Percentiles rank a stretch among this genome's conserved stretches.
Evolutionary conservation across 1,140 invertebrate genomes (phyloP).

Genomic region (Apis cerana): DNA sequence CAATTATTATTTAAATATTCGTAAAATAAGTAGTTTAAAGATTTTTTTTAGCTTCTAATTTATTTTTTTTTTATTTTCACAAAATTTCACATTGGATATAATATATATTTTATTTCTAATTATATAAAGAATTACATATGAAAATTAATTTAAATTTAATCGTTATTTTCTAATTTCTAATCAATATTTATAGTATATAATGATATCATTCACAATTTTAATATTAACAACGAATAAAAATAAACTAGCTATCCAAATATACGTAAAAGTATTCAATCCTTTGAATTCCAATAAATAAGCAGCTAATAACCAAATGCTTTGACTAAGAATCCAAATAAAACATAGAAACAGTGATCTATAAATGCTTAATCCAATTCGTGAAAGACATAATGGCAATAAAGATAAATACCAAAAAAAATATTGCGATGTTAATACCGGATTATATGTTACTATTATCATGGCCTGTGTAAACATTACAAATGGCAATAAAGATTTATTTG

Average conservation of each 20-base stretch:
- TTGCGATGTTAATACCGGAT: constrained; percentile 98
- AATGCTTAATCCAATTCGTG: constrained; percentile 83
- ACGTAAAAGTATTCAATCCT: constrained; percentile 90
- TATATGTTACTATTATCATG: constrained; percentile 95
- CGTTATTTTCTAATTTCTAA: background rate
- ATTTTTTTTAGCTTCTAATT: background rate
- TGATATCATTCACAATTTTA: constrained; percentile 86
- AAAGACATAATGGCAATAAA: constrained; percentile 90
- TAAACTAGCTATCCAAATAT: constrained; percentile 89
- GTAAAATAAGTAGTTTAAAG: background rate
- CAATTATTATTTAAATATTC: too few species aligned
- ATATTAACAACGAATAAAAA: constrained; percentile 91
- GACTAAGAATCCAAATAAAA: constrained; percentile 89
- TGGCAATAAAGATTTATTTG: constrained; percentile 85
- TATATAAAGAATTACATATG: background rate
- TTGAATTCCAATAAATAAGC: constrained; percentile 96
- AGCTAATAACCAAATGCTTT: constrained; percentile 93
- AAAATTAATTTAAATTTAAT: constrained; percentile 4
- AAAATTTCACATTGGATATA: background rate
- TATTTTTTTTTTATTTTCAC: background rate
- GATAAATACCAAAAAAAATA: constrained; percentile 99
- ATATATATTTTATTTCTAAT: background rate
- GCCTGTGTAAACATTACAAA: constrained; percentile 94
- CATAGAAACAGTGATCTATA: constrained; percentile 79
- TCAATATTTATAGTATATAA: constrained; percentile 81